Base-by-base conservation (phyloP, 1,140 invertebrate genomes). In the Euwallacea fornicatus region DNA sequence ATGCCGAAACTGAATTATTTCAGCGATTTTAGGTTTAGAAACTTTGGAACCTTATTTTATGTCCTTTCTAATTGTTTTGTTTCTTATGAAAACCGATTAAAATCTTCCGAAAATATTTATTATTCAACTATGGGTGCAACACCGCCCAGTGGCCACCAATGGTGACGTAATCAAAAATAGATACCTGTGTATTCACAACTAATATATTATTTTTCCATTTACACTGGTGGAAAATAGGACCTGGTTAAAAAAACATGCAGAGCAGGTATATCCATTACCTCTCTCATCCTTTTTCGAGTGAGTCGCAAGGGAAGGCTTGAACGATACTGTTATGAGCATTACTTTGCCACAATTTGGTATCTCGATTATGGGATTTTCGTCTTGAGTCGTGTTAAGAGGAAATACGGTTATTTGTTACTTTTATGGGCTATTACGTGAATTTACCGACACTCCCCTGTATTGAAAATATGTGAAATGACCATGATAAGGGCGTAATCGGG, bases 401-500 rank as follows among this genome's bases (percentile, higher is more conserved):
- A 33, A 33, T 33, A 33, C 21, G 21, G 55, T 58, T 58, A 33
- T 58, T 58, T 58, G 55, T 58, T 58, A 58, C 21, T 58, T 58
- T 58, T 58, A 58, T 58, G 55, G 55, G 55, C 55, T 58, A 33
- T 58, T 58, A 58, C 21, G 21, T 4, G 21, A 33, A 33, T 33
- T 33, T 33, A 33, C 21, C 21, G 55, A 58, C 55, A 16, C 10
- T 58, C 21, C 15, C 10, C 21, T 58, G 55, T 58, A 7, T 15
- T 33, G 10, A 58, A 58, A 58, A 33, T 13, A 58, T 58, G 55
- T 58, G 6, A 13, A 58, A 13, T 58, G 13, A 6, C 55, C n/a
- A 58, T 6, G 21, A 33, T 33, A 33, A 33, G 21, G 21, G 21
- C 4, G 21, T 33, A 33, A 33, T 33, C 21, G 21, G 21, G 21